Percentiles rank a stretch among this genome's conserved stretches.
Evolutionary conservation across 2,888 invertebrate species (phyloP).

Genomic region (Philaethria dido): DNA sequence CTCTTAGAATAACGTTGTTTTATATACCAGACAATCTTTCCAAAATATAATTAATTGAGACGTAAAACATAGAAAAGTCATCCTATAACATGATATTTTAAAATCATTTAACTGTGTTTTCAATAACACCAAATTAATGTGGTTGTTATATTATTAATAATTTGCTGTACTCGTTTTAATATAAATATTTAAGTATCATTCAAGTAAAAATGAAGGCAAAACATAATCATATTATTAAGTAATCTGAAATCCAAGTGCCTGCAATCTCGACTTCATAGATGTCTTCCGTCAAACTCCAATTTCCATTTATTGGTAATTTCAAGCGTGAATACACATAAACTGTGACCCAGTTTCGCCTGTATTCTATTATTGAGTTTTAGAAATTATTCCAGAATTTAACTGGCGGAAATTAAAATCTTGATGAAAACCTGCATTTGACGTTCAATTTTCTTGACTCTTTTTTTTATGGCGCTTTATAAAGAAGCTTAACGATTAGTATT

Average conservation of each 20-base stretch:
- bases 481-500: neutral
- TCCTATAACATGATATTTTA: too few relatives aligned
- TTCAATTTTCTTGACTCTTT: slow-evolving; percentile 5
- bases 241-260: slow-evolving; percentile 11
- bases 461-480: neutral
- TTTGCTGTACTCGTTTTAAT: neutral
- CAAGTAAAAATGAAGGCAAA: neutral
- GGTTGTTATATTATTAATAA: neutral
- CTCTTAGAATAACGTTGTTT: too few relatives aligned
- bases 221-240: neutral
- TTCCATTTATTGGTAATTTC: slow-evolving; percentile 34
- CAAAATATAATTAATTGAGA: too few relatives aligned
- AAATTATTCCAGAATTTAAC: slow-evolving; percentile 22
- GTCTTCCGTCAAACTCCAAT: slow-evolving; percentile 30
- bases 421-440: slow-evolving; percentile 22
- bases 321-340: slow-evolving; percentile 34
- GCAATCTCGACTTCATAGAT: slow-evolving; percentile 22
- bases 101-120: too few relatives aligned
- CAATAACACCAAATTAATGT: neutral
- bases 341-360: slow-evolving; percentile 31
- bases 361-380: slow-evolving; percentile 26
- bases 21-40: too few relatives aligned
- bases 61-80: too few relatives aligned
- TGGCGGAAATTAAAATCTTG: slow-evolving; percentile 12
- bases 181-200: neutral